Evolutionary conservation across 1,140 invertebrate genomes (phyloP).

Genomic region (Augochlora pura): DNA sequence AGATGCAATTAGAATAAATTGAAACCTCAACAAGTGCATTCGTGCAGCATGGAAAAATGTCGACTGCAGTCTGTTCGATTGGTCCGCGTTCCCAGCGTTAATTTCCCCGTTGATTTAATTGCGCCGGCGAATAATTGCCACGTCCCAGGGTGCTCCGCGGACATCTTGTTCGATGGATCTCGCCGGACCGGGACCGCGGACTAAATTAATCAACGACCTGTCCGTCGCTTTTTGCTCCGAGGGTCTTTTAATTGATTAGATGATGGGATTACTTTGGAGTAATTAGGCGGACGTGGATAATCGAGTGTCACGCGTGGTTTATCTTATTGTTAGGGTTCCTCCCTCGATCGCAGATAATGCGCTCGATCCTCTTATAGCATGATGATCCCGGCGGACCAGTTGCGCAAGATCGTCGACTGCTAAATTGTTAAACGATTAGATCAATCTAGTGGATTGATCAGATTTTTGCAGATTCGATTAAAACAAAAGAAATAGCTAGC

Average conservation of each 20-base stretch:
- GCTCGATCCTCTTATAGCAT: no score
- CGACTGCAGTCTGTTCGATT: neutral
- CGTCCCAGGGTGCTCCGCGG: neutral
- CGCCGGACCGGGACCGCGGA: neutral
- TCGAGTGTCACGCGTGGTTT: conserved; percentile 5
- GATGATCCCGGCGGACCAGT: no score
- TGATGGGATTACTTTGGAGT: neutral
- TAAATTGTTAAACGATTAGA: no score
- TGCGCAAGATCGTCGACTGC: no score
- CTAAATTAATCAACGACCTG: neutral
- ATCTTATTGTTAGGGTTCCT: neutral
- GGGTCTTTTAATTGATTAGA: conserved; percentile 6
- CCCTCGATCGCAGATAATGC: neutral
- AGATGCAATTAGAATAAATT: no score
- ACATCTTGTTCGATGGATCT: neutral
- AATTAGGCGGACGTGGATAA: neutral
- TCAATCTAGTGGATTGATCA: no score
- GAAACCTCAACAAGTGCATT: no score
- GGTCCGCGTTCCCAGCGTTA: neutral
- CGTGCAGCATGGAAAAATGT: neutral
- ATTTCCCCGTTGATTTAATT: conserved; percentile 9
- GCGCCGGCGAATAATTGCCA: neutral
- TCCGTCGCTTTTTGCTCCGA: neutral
- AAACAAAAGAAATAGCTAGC: no score
- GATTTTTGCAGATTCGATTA: no score